phyloP scores from a whole-genome alignment of 2,797 vertebrate genomes.

The Tragelaphus eurycerus region DNA sequence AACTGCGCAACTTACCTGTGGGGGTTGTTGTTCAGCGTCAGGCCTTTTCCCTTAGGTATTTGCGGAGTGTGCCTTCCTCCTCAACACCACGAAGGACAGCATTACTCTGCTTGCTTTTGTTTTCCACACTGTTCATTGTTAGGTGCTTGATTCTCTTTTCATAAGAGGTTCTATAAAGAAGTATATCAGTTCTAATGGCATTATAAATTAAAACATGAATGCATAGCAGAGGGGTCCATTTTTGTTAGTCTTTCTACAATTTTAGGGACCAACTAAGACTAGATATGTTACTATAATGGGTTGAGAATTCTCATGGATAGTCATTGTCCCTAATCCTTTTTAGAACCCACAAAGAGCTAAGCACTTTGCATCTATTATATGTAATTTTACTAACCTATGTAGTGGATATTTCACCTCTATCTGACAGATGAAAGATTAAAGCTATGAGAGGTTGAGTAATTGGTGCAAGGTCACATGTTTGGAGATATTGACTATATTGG shows the following conservation, averaged over 20 bases:
- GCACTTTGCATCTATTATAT: background rate
- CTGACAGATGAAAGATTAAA: background rate
- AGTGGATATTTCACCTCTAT: background rate
- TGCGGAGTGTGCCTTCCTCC: background rate
- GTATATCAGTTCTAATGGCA: background rate
- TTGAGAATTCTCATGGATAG: background rate
- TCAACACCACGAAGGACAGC: background rate
- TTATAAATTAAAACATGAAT: background rate
- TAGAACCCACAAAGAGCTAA: background rate
- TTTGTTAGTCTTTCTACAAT: background rate
- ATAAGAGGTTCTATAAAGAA: background rate
- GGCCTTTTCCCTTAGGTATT: background rate
- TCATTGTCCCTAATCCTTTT: background rate
- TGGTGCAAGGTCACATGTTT: background rate
- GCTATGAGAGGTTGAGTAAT: background rate
- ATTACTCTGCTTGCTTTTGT: background rate
- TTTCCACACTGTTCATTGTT: background rate
- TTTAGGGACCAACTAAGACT: background rate
- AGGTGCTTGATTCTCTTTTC: background rate
- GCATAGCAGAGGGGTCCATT: background rate
- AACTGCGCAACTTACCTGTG: background rate
- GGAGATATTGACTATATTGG: background rate
- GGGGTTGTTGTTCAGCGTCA: background rate
- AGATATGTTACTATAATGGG: background rate
- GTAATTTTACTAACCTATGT: background rate